Base-by-base conservation (phyloP, 2,797 vertebrate species). In the Zenarchopterus dispar region DNA sequence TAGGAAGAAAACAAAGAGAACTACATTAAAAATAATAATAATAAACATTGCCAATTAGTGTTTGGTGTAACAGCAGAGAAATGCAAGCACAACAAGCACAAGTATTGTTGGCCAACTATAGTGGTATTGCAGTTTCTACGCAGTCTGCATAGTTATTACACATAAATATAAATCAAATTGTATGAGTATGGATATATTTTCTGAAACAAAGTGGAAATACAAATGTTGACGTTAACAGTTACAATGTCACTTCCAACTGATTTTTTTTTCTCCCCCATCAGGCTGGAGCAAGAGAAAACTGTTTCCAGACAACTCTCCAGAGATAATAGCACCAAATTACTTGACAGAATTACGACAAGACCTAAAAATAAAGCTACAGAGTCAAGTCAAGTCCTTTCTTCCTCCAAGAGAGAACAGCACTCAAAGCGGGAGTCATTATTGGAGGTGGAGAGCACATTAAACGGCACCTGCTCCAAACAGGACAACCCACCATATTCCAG, bases 251-350 rank as follows among this genome's bases (percentile, higher is more conserved):
- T 9, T 10, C 5, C 2, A 10, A 46, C 8, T 5, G 5, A 45
- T n/a, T 43, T 16, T 43, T 17, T 53, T 66, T 49, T 5, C 69
- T 59, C 50, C 7, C 50, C 28, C 54, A 73, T 46, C 72, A 92
- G 92, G 70, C 26, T 73, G 18, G 78, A 76, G 21, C 52, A 1
- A 44, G 79, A 89, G 4, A 71, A 46, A 54, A 4, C 39, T 1
- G 6, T 64, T 22, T 39, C 62, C 56, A 84, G 42, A 22, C 73
- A 84, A 10, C 50, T 58, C 21, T 70, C 56, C 22, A 9, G 1
- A 42, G 80, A 85, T 28, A 55, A 43, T 22, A 56, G 4, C 22
- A 16, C 19, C 8, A 58, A 76, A 11, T 42, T 43, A 18, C 46
- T 82, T 0, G 75, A 84, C 2, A 72, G 45, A 59, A 33, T 22